These are phyloP conservation scores for Oligia strigilis DNA, from an alignment of 2,888 invertebrate species.

Conservation along the genomic window DNA sequence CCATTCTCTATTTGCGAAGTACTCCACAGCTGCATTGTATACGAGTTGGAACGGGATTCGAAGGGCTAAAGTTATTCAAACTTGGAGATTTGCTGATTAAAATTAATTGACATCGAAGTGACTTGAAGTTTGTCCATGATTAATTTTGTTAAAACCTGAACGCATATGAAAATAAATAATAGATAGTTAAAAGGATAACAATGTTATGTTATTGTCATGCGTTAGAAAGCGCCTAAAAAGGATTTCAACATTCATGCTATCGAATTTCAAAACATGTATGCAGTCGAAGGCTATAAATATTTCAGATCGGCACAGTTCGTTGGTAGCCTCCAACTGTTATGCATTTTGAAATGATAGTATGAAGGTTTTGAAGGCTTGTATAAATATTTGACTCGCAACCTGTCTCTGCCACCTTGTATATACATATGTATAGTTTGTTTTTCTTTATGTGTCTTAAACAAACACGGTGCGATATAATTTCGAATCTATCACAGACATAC, in stretches of 20 bases:
- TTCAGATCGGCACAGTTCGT: conserved; percentile 10
- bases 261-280: neutral
- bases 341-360: neutral
- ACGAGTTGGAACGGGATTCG: conserved; percentile 35
- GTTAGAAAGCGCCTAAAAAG: neutral
- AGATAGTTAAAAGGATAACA: neutral
- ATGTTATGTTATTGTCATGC: neutral
- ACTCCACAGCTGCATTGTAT: conserved; percentile 67
- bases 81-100: neutral
- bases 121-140: neutral
- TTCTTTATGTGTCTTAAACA: too few species aligned
- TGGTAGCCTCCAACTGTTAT: neutral
- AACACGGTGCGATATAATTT: too few species aligned
- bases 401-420: too few species aligned
- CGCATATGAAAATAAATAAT: neutral
- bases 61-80: conserved; percentile 18
- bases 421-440: too few species aligned
- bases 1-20: conserved; percentile 64
- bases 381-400: too few species aligned
- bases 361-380: neutral
- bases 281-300: neutral
- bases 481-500: too few species aligned
- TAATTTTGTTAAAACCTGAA: neutral
- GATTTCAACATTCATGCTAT: neutral
- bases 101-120: neutral